Evolutionary conservation across 2,113 vertebrate species (phyloP).

Genomic region (Spea multiplicata): DNA sequence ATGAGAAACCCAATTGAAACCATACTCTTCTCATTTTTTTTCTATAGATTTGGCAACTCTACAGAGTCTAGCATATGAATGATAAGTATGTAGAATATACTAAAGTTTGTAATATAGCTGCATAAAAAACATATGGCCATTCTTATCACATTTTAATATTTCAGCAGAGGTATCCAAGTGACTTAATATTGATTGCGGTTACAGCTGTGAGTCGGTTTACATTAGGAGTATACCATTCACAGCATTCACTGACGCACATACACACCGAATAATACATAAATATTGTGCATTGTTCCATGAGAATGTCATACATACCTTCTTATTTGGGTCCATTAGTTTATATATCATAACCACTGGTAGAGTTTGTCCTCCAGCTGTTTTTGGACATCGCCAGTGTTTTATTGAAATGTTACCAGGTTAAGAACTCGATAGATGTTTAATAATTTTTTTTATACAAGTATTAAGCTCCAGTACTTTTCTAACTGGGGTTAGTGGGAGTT

Average conservation of each 20-base stretch:
- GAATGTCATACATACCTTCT: too few species aligned
- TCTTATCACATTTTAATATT: conserved; percentile 18
- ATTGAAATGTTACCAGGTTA: too few species aligned
- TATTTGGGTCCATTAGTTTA: too few species aligned
- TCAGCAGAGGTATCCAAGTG: conserved; percentile 10
- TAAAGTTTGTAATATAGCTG: conserved; percentile 15
- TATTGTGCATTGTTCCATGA: too few species aligned
- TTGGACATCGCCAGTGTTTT: too few species aligned
- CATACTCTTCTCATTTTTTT: conserved; percentile 2
- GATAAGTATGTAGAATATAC: background rate
- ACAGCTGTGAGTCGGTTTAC: conserved; percentile 13
- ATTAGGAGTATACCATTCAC: conserved; percentile 3
- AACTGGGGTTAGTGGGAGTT: too few species aligned
- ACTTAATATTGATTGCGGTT: conserved; percentile 13
- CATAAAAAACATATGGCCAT: conserved; percentile 7
- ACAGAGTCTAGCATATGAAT: background rate
- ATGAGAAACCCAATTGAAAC: conserved; percentile 7
- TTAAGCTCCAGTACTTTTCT: too few species aligned
- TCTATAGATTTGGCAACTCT: conserved; percentile 15
- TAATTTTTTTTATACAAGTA: too few species aligned
- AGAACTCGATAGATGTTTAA: too few species aligned
- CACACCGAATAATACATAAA: too few species aligned
- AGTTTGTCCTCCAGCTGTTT: too few species aligned
- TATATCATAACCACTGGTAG: too few species aligned
- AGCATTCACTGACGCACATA: background rate